Evolutionary conservation across 2,797 vertebrate genomes (phyloP).

Genomic region (Macropus fuliginosus): DNA sequence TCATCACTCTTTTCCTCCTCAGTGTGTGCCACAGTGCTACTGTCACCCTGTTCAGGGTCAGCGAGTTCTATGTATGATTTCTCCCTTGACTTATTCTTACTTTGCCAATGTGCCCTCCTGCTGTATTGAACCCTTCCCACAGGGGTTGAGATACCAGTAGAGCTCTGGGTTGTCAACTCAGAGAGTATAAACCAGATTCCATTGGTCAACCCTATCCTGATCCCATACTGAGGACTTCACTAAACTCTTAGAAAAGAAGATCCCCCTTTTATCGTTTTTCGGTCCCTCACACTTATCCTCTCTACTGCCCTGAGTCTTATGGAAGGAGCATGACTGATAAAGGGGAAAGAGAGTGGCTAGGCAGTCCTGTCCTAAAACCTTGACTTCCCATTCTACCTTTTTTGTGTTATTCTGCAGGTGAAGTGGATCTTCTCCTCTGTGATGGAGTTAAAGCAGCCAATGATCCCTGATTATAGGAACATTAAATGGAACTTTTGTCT

Average conservation of each 20-base stretch:
- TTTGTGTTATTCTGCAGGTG: constrained; percentile 57
- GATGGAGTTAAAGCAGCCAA: constrained; percentile 62
- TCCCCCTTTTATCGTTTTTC: too few relatives aligned
- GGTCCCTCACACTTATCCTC: not conserved
- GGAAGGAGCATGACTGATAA: accelerated
- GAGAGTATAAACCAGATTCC: not conserved
- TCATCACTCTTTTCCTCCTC: constrained; percentile 92
- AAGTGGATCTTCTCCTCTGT: constrained; percentile 78
- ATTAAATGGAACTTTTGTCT: constrained; percentile 17
- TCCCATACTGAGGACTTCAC: not conserved
- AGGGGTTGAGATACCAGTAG: not conserved
- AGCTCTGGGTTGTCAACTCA: not conserved
- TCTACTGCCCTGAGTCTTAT: not conserved
- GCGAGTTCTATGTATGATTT: not conserved
- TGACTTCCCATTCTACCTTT: not conserved
- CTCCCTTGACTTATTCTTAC: not conserved
- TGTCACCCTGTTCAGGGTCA: constrained; percentile 89
- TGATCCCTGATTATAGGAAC: constrained; percentile 70
- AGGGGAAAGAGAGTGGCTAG: not conserved
- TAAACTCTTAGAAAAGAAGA: not conserved
- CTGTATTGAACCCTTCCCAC: not conserved
- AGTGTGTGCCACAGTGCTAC: constrained; percentile 90
- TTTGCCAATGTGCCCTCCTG: not conserved
- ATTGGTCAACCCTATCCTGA: not conserved
- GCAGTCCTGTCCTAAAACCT: not conserved